These are phyloP conservation scores for Pimpla rufipes DNA, from an alignment of 2,888 invertebrate genomes.

Conservation along the genomic window DNA sequence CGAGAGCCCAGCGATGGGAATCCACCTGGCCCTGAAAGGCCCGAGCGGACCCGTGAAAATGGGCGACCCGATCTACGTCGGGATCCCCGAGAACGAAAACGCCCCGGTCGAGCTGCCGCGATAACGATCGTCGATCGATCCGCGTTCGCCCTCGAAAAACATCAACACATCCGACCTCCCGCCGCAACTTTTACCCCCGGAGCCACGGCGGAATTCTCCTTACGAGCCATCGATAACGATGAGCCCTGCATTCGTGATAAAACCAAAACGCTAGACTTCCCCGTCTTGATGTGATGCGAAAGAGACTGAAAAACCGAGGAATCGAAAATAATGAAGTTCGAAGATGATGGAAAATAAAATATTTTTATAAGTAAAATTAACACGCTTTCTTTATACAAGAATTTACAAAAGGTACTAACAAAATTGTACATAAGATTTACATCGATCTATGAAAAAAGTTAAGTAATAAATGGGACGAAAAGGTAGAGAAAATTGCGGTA, in stretches of 20 bases:
- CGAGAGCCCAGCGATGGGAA: conserved; percentile 23
- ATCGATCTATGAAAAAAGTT: neutral
- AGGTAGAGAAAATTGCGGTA: neutral
- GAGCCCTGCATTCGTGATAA: neutral
- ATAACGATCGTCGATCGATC: neutral
- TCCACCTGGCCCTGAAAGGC: conserved; percentile 21
- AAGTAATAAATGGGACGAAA: neutral
- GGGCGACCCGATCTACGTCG: conserved; percentile 48
- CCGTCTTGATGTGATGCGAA: too few relatives aligned
- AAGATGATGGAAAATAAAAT: too few relatives aligned
- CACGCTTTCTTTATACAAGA: too few relatives aligned
- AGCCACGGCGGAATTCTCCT: neutral
- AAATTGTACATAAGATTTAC: neutral
- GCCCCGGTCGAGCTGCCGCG: neutral
- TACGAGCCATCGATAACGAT: neutral
- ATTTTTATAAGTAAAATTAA: neutral
- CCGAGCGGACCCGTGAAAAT: conserved; percentile 24
- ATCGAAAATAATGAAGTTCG: too few relatives aligned
- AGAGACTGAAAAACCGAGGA: neutral
- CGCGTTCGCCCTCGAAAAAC: neutral
- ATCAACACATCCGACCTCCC: too few relatives aligned
- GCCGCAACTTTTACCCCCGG: neutral
- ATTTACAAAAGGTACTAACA: too few relatives aligned
- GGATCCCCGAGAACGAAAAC: neutral
- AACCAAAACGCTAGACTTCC: neutral